Percentiles rank a stretch among this genome's conserved stretches.
phyloP scores from a whole-genome alignment of 2,888 invertebrate genomes.

The Laothoe populi region DNA sequence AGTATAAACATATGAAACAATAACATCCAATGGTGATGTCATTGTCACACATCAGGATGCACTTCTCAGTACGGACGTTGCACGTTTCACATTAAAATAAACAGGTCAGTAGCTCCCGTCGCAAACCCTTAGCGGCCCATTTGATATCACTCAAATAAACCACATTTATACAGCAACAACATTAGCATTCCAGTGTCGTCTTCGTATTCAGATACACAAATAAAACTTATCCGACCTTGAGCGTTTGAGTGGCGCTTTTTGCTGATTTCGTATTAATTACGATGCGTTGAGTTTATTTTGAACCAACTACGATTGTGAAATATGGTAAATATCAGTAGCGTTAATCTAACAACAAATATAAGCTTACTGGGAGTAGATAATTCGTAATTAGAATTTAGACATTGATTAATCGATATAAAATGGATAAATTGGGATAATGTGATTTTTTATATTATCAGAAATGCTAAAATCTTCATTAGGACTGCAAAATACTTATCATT shows the following conservation, averaged over 20 bases:
- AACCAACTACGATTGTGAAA: background rate
- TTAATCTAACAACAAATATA: background rate
- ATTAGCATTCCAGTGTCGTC: slow-evolving; percentile 13
- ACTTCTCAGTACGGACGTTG: slow-evolving; percentile 1
- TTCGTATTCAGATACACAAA: slow-evolving; percentile 14
- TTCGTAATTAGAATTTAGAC: background rate
- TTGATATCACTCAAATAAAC: slow-evolving; percentile 13
- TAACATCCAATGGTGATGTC: background rate
- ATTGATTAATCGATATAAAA: background rate
- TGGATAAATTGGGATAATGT: no score
- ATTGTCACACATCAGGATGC: background rate
- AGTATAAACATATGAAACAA: no score
- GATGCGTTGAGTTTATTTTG: background rate
- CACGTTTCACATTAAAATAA: slow-evolving; percentile 17
- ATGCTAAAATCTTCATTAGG: no score
- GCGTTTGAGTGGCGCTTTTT: slow-evolving; percentile 11
- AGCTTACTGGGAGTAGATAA: background rate
- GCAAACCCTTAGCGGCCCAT: background rate
- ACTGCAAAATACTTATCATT: no score
- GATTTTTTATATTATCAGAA: no score
- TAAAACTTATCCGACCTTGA: slow-evolving; percentile 20
- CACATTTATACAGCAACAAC: slow-evolving; percentile 15
- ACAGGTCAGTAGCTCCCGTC: slow-evolving; percentile 13
- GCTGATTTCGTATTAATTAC: slow-evolving; percentile 19
- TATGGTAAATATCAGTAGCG: background rate